Percentiles rank a stretch among this genome's conserved stretches.
Evolutionary conservation across 2,113 vertebrate genomes (phyloP).

Genomic region (Arvicanthis niloticus): DNA sequence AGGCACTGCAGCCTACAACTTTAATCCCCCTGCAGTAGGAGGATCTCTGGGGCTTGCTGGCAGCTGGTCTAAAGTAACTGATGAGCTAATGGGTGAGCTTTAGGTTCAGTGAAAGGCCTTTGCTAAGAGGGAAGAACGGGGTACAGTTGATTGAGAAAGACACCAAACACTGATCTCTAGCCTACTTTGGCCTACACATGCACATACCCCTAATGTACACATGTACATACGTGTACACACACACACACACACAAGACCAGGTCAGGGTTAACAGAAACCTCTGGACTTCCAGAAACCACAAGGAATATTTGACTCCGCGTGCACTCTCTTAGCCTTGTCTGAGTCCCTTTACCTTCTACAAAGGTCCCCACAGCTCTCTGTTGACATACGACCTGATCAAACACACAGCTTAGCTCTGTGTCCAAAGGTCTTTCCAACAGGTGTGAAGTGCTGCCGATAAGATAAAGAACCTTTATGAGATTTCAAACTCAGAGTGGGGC

Average conservation of each 20-base stretch:
- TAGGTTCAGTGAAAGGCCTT: background rate
- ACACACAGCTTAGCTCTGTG: slow-evolving; percentile 41
- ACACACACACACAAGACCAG: background rate
- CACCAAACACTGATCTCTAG: background rate
- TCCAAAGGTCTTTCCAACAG: slow-evolving; percentile 68
- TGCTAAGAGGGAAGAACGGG: background rate
- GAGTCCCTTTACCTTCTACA: background rate
- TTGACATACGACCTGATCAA: slow-evolving; percentile 55
- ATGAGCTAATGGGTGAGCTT: background rate
- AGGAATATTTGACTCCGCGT: background rate
- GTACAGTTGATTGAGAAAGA: background rate
- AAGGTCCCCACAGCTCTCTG: background rate
- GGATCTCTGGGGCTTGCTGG: too few species aligned
- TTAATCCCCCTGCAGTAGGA: background rate
- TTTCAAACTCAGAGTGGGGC: background rate
- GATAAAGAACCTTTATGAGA: background rate
- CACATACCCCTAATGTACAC: background rate
- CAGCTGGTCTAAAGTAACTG: too few species aligned
- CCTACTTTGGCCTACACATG: background rate
- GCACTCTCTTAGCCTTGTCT: background rate
- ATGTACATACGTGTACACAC: background rate
- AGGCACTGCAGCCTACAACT: background rate
- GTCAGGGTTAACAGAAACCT: background rate
- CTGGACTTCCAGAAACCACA: background rate
- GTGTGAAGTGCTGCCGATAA: slow-evolving; percentile 74